Conservation (phyloP, 1,140 invertebrate genomes). For the Saccostrea glomerata region DNA sequence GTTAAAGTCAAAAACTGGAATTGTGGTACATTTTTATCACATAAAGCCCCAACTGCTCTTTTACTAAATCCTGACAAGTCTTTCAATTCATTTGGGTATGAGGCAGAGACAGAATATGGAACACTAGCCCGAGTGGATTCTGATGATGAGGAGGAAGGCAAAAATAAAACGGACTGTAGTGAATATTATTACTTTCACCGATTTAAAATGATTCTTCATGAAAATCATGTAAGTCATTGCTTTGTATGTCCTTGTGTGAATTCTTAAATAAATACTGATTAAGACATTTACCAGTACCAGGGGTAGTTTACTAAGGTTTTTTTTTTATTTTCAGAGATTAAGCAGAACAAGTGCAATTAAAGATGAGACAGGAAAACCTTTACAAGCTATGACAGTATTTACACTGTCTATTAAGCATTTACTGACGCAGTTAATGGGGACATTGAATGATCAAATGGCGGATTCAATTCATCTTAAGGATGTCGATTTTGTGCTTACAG, state of each 20-base stretch:
- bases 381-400: background rate
- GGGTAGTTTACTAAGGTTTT: background rate
- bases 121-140: background rate
- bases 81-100: background rate
- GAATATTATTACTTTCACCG: background rate
- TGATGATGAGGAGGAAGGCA: background rate
- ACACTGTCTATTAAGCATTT: background rate
- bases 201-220: conserved; percentile 10
- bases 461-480: background rate
- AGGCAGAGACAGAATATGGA: background rate
- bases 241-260: background rate
- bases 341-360: background rate
- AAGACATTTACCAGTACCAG: background rate
- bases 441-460: background rate
- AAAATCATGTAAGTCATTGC: background rate
- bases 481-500: background rate
- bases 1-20: background rate
- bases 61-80: background rate
- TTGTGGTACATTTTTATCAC: background rate
- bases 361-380: background rate
- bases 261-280: background rate
- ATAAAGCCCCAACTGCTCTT: background rate
- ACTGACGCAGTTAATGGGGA: background rate
- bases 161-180: background rate
- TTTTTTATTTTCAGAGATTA: background rate